Percentiles rank a stretch among this genome's conserved stretches.
These are phyloP conservation scores for Paramormyrops kingsleyae DNA, from an alignment of 2,113 vertebrate species.

Conservation along the genomic window DNA sequence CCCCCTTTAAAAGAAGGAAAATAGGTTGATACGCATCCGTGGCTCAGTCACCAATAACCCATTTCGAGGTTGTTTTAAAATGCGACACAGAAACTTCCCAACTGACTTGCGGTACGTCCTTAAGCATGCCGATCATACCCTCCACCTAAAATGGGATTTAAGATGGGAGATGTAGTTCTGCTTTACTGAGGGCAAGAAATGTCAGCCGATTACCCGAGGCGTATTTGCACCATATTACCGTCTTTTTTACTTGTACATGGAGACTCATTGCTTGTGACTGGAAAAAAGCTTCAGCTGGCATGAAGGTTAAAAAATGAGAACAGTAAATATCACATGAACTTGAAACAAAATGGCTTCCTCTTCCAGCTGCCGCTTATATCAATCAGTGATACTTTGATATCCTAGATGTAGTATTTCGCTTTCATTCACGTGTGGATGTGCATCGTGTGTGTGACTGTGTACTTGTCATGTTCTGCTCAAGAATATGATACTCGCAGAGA, in stretches of 20 bases:
- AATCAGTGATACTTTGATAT: not conserved
- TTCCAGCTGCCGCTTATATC: not conserved
- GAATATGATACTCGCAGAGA: constrained; percentile 8
- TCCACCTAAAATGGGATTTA: not conserved
- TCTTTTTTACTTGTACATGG: not conserved
- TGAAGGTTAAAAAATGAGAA: not conserved
- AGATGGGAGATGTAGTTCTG: not conserved
- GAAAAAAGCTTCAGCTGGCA: not conserved
- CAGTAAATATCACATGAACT: not conserved
- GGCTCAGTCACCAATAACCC: not conserved
- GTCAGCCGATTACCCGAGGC: not conserved
- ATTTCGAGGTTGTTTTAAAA: not conserved
- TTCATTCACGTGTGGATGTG: not conserved
- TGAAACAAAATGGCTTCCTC: constrained; percentile 5
- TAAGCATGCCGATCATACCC: not conserved
- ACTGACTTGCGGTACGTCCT: not conserved
- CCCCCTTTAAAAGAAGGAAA: not conserved
- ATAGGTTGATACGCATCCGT: not conserved
- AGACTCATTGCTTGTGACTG: not conserved
- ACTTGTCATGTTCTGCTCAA: constrained; percentile 23
- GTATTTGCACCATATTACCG: not conserved
- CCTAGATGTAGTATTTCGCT: not conserved
- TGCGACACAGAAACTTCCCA: not conserved
- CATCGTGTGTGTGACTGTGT: not conserved
- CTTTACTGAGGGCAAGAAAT: not conserved